Evolutionary conservation across 2,797 vertebrate species (phyloP), one percentile per base, ranked within the genome.

Genomic region (Cryptoblepharus egeriae): DNA sequence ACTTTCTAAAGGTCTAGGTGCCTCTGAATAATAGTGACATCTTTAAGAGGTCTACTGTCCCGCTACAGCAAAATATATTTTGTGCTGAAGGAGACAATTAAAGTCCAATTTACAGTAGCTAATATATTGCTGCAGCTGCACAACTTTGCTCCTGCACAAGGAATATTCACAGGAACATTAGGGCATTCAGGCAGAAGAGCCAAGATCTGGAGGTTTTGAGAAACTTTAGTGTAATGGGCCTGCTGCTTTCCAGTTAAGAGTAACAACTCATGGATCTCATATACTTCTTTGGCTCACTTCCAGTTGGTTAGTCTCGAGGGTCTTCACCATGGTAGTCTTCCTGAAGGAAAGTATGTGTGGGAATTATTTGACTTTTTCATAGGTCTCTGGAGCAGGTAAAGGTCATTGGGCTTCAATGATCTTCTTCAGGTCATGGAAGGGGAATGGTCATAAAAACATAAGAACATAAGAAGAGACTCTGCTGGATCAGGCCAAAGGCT

Each of bases 1-100:
- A 65, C 52, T 79, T 83, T 70, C 49, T 49, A 75, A 86, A 83
- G 58, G 71, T 76, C 72, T 80, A 49, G 73, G 73, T 77, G 61
- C 39, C 32, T 71, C 55, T 83, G 60, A 84, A 79, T 84, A 79
- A 84, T 79, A 68, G 76, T 60, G 76, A 84, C 49, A 84, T 74
- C 28, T 84, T 84, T 74, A 84, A 84, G 39, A 65, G 30, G 26
- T 67, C 75, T 45, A 58, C 63, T 61, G 60, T 77, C 55, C 61
- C 67, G 52, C 37, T 60, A 77, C 39, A 52, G 52, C 61, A 81
- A 81, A 58, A 76, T 85, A 85, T 81, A 60, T 67, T 67, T 80
- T 45, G 60, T 57, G 26, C 65, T 72, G 58, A 76, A 83, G 72
- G 77, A 64, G 49, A 86, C 67, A 71, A 79, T 83, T 86, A 58